A percentile compares a stretch with the other conserved stretches of the same genome.
These are phyloP conservation scores for Platycnemis pennipes DNA, from an alignment of 2,888 invertebrate species.

Conservation along the genomic window DNA sequence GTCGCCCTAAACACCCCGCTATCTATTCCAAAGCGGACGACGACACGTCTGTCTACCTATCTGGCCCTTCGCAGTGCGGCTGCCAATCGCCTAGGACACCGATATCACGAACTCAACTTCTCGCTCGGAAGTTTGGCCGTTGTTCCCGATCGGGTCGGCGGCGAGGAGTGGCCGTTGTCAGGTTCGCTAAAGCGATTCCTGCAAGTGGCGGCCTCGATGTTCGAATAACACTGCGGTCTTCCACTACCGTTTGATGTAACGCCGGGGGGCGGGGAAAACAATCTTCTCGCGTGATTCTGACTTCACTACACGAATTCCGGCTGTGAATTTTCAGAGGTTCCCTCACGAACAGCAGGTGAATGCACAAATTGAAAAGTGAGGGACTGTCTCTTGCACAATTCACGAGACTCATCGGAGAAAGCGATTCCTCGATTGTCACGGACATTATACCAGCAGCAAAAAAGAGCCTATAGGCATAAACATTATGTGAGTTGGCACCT, in stretches of 20 bases:
- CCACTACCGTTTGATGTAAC: background rate
- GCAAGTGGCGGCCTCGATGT: background rate
- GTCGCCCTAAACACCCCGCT: background rate
- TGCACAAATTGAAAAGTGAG: background rate
- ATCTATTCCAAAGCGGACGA: background rate
- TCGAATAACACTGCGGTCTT: background rate
- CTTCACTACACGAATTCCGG: background rate
- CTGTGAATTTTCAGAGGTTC: background rate
- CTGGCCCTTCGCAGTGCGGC: background rate
- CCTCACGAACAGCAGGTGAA: background rate
- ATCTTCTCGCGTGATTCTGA: background rate
- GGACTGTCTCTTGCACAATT: background rate
- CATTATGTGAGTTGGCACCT: no score
- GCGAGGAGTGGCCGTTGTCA: background rate
- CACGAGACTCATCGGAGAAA: background rate
- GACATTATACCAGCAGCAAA: no score
- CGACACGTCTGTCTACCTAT: background rate
- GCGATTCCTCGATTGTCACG: background rate
- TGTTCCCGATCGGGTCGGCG: no score
- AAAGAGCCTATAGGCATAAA: no score
- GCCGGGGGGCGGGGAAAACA: background rate
- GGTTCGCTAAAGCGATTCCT: background rate
- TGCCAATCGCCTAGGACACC: background rate
- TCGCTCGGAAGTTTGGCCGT: background rate
- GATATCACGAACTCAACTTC: background rate